Evolutionary conservation across 2,797 vertebrate species (phyloP), one percentile per base, ranked within the genome.

Genomic region (Lacerta bilineata): DNA sequence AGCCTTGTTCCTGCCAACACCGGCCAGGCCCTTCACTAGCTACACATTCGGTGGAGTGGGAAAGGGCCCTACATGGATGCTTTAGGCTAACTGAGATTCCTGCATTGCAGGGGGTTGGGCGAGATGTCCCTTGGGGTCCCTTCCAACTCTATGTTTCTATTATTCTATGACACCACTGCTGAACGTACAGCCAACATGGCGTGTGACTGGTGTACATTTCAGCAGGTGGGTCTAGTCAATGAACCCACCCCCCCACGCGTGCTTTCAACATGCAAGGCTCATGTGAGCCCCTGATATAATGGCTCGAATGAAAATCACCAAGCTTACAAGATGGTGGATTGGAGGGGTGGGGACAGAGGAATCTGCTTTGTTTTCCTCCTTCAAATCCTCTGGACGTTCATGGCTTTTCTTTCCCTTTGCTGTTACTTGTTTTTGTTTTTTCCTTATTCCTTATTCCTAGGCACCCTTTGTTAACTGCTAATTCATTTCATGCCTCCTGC

Each of bases 401-500:
- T 25, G 50, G 23, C 27, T 9, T 39, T 85, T 43, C 41, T 33
- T 27, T 3, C 61, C 43, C 23, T 43, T 23, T 20, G 11, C 29
- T 79, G 17, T 59, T 55, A 68, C 20, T 68, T 29, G 36, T 27
- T 39, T 59, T 33, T 75, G 23, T 61, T 23, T 64, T 59, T 11
- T 17, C 23, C 41, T 79, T 69, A 36, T 69, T 79, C 61, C 61
- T 86, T 79, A 33, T 69, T 69, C 10, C 18, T 83, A 27, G 61
- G 36, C 43, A 9, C 50, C 43, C 61, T 59, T 33, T 36, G 27
- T 59, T 84, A 71, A 17, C 8, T 41, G 41, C 27, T 78, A 71
- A 41, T 61, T 78, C 64, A 83, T 41, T 88, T 59, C 75, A 84
- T 41, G 64, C 55, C n/a, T 88, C 43, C 81, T 61, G 43, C 64